A percentile compares a stretch with the other conserved stretches of the same genome.
Conservation (phyloP, 2,797 vertebrate species). For the Notamacropus eugenii region DNA sequence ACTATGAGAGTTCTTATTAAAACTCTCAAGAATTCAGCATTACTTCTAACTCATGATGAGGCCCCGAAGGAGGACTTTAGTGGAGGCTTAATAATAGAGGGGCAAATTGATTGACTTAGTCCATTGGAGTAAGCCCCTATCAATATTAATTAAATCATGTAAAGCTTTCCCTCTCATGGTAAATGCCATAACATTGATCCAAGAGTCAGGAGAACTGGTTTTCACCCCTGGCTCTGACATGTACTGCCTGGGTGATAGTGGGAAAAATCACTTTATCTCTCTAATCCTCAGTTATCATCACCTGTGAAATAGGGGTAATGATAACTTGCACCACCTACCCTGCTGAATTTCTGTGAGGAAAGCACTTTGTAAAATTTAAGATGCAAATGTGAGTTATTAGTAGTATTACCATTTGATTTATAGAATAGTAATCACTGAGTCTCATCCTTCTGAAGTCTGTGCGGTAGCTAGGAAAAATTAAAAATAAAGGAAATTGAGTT, state of each 20-base stretch:
- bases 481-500: neutral
- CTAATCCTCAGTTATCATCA: neutral
- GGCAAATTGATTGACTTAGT: neutral
- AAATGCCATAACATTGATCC: neutral
- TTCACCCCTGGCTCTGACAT: neutral
- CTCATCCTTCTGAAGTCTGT: neutral
- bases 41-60: neutral
- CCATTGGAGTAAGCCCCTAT: neutral
- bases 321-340: neutral
- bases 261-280: neutral
- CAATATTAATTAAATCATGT: neutral
- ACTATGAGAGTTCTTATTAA: neutral
- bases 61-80: neutral
- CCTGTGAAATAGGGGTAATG: neutral
- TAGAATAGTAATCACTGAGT: neutral
- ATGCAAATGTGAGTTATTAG: neutral
- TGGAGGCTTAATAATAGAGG: neutral
- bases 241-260: neutral
- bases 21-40: neutral
- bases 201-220: neutral
- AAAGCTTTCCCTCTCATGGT: neutral
- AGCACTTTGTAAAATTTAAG: neutral
- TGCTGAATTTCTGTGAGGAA: neutral
- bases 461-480: neutral
- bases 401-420: neutral